These are phyloP conservation scores for Ormyrus thymus DNA, from an alignment of 2,888 invertebrate species.

Conservation along the genomic window DNA sequence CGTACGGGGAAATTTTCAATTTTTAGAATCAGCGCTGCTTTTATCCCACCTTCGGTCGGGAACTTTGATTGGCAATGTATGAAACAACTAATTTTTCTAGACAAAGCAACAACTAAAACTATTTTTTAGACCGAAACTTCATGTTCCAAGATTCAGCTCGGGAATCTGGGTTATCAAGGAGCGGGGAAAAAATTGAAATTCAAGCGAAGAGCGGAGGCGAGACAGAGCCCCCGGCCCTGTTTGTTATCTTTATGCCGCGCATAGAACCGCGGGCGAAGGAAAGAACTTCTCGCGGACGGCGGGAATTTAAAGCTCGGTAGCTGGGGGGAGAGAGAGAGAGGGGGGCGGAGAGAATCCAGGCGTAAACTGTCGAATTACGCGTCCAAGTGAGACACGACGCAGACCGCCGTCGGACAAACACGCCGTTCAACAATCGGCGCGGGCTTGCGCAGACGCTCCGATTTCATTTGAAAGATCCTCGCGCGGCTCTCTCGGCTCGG, in stretches of 20 bases:
- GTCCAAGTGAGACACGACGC: slow-evolving; percentile 65
- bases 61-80: background rate
- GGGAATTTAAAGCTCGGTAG: slow-evolving; percentile 26
- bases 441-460: background rate
- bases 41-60: background rate
- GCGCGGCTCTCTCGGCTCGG: background rate
- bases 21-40: background rate
- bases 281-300: slow-evolving; percentile 9
- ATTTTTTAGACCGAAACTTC: too few species aligned
- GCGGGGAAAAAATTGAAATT: background rate
- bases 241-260: slow-evolving; percentile 48
- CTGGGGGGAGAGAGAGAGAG: background rate
- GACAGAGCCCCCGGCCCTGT: slow-evolving; percentile 9
- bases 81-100: too few species aligned
- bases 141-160: too few species aligned
- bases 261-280: background rate
- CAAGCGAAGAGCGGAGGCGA: background rate
- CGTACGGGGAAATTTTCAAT: too few species aligned
- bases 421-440: slow-evolving; percentile 11
- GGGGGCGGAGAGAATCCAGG: slow-evolving; percentile 31
- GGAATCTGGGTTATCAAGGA: background rate
- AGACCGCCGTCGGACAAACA: slow-evolving; percentile 58
- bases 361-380: slow-evolving; percentile 67
- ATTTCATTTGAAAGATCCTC: slow-evolving; percentile 10
- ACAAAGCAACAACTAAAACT: too few species aligned